Percentiles rank a stretch among this genome's conserved stretches.
phyloP scores from a whole-genome alignment of 2,888 invertebrate genomes.

The Cabera pusaria region DNA sequence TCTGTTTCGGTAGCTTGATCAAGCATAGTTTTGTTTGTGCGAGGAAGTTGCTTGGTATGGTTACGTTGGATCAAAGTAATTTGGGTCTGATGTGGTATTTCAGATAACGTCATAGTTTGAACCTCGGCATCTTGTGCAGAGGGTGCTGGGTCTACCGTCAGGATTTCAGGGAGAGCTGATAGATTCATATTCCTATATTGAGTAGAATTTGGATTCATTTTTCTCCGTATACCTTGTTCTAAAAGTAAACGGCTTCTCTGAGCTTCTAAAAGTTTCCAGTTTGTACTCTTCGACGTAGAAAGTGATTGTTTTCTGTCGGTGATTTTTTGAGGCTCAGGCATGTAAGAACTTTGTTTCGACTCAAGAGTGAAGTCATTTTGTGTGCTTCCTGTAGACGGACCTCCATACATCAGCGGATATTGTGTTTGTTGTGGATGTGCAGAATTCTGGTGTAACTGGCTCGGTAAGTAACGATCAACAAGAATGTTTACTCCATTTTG shows the following conservation, averaged over 20 bases:
- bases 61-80: too few relatives aligned
- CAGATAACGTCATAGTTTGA: too few relatives aligned
- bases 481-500: not conserved
- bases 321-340: slow-evolving; percentile 1
- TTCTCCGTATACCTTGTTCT: too few relatives aligned
- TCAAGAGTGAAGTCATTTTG: not conserved
- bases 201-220: too few relatives aligned
- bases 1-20: too few relatives aligned
- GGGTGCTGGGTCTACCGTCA: too few relatives aligned
- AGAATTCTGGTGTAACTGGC: not conserved
- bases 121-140: too few relatives aligned
- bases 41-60: too few relatives aligned
- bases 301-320: not conserved
- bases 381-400: not conserved
- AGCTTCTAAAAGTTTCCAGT: not conserved
- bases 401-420: not conserved
- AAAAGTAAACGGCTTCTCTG: not conserved
- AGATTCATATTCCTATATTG: too few relatives aligned
- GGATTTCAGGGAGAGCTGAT: too few relatives aligned
- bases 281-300: not conserved
- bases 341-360: not conserved
- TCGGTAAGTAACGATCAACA: not conserved
- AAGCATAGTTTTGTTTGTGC: too few relatives aligned
- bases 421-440: not conserved
- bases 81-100: too few relatives aligned